These are phyloP conservation scores for Chaetodon trifascialis DNA, from an alignment of 2,113 vertebrate species.

Conservation along the genomic window DNA sequence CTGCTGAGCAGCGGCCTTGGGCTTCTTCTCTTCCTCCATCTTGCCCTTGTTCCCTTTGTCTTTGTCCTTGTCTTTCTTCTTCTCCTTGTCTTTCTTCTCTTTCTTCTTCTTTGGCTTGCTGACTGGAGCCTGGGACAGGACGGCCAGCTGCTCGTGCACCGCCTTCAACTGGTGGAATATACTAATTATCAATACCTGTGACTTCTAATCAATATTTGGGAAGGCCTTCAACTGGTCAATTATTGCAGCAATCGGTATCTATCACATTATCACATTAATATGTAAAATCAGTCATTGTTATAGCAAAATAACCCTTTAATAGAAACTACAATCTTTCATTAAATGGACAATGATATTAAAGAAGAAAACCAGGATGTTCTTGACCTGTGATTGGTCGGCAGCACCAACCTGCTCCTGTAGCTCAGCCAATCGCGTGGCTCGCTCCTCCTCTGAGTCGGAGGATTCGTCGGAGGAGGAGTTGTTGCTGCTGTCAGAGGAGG, in stretches of 20 bases:
- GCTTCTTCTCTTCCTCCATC: slow-evolving; percentile 92
- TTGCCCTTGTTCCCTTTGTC: slow-evolving; percentile 89
- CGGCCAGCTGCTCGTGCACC: slow-evolving; percentile 97
- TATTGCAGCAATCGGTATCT: neutral
- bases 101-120: slow-evolving; percentile 99
- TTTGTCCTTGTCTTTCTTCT: slow-evolving; percentile 90
- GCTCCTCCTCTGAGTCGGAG: slow-evolving; percentile 97
- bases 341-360: slow-evolving; percentile 43
- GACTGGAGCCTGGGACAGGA: slow-evolving; percentile 96
- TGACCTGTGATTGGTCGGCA: slow-evolving; percentile 80
- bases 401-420: slow-evolving; percentile 97
- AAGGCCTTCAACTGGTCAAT: slow-evolving; percentile 43
- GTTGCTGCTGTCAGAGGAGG: slow-evolving; percentile 94
- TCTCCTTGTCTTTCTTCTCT: slow-evolving; percentile 95
- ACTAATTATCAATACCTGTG: slow-evolving; percentile 63
- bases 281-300: neutral
- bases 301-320: neutral
- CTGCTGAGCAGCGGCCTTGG: slow-evolving; percentile 85
- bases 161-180: slow-evolving; percentile 91
- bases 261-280: neutral
- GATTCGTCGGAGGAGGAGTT: slow-evolving; percentile 94
- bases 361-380: slow-evolving; percentile 73
- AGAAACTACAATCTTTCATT: slow-evolving; percentile 7
- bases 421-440: slow-evolving; percentile 95
- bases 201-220: neutral